Conservation (phyloP, 2,113 vertebrate genomes). For the Kryptolebias marmoratus region DNA sequence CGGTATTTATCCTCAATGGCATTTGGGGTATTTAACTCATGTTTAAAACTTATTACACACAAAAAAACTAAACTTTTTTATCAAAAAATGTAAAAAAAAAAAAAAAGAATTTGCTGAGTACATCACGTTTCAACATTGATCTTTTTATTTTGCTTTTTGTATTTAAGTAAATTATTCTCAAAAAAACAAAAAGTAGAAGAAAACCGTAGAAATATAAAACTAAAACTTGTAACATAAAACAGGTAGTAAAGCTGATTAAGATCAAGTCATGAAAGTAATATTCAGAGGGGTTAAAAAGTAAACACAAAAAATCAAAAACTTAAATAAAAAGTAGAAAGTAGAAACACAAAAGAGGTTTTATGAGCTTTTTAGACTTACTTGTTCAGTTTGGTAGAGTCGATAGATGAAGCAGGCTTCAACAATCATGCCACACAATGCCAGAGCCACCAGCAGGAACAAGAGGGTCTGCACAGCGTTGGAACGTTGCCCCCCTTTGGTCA, state of each 20-base stretch:
- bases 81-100: no score
- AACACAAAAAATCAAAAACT: neutral
- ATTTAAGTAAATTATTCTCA: neutral
- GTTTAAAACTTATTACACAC: no score
- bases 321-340: neutral
- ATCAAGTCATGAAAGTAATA: neutral
- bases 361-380: constrained; percentile 43
- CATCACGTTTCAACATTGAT: no score
- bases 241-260: neutral
- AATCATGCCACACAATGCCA: constrained; percentile 69
- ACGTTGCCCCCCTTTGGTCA: neutral
- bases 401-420: constrained; percentile 84
- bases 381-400: constrained; percentile 41
- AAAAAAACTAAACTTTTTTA: neutral
- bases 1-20: no score
- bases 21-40: no score
- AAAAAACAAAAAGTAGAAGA: neutral
- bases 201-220: neutral
- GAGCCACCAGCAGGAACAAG: constrained; percentile 73
- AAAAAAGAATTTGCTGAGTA: neutral
- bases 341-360: neutral
- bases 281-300: neutral
- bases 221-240: constrained; percentile 28
- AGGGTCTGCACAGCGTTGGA: constrained; percentile 26
- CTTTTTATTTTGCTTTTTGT: neutral